These are phyloP conservation scores for Synanceia verrucosa DNA, from an alignment of 2,797 vertebrate genomes.

Conservation along the genomic window DNA sequence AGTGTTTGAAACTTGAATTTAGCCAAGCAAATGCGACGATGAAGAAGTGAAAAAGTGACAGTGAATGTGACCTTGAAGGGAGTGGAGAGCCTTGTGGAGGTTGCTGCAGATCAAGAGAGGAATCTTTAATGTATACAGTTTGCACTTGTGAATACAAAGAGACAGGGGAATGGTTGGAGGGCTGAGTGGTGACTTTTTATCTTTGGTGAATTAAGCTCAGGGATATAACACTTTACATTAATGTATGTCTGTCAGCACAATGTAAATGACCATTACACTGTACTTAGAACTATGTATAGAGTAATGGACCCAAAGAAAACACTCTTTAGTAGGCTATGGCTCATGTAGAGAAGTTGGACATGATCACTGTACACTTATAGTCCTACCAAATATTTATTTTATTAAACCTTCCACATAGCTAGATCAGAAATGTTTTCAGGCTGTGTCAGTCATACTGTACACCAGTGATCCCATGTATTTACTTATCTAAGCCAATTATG, in stretches of 20 bases:
- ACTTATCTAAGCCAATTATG: background rate
- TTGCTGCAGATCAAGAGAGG: constrained; percentile 16
- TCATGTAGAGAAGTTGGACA: background rate
- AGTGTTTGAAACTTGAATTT: background rate
- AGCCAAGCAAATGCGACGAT: background rate
- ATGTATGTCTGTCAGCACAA: constrained; percentile 25
- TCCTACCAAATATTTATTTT: constrained; percentile 22
- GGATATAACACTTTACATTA: constrained; percentile 43
- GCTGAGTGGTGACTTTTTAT: constrained; percentile 31
- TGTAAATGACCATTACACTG: constrained; percentile 13
- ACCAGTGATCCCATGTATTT: constrained; percentile 2
- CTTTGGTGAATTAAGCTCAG: constrained; percentile 59
- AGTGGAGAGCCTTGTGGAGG: constrained; percentile 12
- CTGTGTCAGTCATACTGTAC: background rate
- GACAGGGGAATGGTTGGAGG: constrained; percentile 26
- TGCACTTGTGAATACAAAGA: constrained; percentile 43
- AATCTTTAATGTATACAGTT: constrained; percentile 35
- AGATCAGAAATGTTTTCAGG: background rate
- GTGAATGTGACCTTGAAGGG: constrained; percentile 10
- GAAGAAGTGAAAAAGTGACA: constrained; percentile 8
- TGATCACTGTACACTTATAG: background rate
- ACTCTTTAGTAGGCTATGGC: background rate
- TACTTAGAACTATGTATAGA: background rate
- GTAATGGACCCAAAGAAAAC: background rate
- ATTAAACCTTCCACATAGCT: background rate